A percentile compares a stretch with the other conserved stretches of the same genome.
Conservation (phyloP, 2,113 vertebrate species). For the Suricata suricatta region DNA sequence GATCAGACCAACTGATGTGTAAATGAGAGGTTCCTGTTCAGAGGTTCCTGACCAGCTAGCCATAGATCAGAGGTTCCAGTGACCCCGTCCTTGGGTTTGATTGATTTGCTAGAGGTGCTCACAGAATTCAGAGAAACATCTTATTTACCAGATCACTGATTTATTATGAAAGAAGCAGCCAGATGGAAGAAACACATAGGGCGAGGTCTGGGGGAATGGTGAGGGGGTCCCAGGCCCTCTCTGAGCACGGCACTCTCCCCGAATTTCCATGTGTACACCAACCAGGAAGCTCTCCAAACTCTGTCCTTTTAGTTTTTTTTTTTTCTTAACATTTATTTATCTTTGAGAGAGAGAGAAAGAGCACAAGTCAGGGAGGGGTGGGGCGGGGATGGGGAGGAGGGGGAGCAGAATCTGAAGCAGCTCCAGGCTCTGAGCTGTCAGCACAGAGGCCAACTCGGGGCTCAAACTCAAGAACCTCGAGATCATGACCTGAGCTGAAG, state of each 20-base stretch:
- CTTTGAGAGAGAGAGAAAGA: too few relatives aligned
- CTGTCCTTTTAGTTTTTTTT: background rate
- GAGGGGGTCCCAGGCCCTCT: too few relatives aligned
- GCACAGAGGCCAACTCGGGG: too few relatives aligned
- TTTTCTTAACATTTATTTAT: too few relatives aligned
- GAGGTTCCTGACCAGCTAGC: too few relatives aligned
- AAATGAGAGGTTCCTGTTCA: too few relatives aligned
- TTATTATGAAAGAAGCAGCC: background rate
- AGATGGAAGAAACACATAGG: background rate
- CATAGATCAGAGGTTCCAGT: background rate
- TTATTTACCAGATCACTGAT: background rate
- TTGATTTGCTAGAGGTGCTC: background rate
- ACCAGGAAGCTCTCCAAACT: background rate
- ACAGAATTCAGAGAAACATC: background rate
- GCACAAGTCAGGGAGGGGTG: too few relatives aligned
- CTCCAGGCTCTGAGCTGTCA: too few relatives aligned
- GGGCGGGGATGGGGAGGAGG: too few relatives aligned
- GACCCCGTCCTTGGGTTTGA: background rate
- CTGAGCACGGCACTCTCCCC: background rate
- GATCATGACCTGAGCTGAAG: too few relatives aligned
- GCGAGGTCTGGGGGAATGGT: background rate
- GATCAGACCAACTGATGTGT: background rate
- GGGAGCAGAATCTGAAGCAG: too few relatives aligned
- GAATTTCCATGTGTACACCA: background rate
- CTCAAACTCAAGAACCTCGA: too few relatives aligned